Percentiles rank a stretch among this genome's conserved stretches.
These are phyloP conservation scores for Ashinkailepas kermadecensis DNA, from an alignment of 2,888 invertebrate genomes.

Conservation along the genomic window DNA sequence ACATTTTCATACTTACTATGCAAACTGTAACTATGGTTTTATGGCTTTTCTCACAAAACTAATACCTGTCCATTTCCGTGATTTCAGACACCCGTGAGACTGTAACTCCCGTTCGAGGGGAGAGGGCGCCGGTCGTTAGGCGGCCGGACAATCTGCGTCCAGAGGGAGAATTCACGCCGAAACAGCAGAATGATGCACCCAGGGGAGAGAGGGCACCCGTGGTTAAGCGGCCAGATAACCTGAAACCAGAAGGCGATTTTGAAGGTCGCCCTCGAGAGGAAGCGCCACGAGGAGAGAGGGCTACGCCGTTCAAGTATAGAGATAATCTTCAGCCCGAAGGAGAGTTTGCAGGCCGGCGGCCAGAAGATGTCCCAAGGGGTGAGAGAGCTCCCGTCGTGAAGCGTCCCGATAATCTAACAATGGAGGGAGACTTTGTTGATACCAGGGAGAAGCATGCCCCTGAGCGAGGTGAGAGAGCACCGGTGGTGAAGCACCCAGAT, in stretches of 20 bases:
- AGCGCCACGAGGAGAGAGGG: constrained; percentile 29
- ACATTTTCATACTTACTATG: no score
- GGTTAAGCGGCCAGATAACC: constrained; percentile 33
- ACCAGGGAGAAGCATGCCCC: neutral
- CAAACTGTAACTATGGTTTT: no score
- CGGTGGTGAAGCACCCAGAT: neutral
- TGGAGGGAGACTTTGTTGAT: constrained; percentile 2
- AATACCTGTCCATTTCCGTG: no score
- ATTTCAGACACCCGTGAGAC: no score
- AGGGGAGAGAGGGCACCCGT: constrained; percentile 33
- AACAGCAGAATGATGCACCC: constrained; percentile 32
- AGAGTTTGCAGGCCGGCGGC: constrained; percentile 38
- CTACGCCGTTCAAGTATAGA: constrained; percentile 31
- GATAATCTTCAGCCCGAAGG: constrained; percentile 33
- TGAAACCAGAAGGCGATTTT: constrained; percentile 33
- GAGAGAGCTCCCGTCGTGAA: neutral
- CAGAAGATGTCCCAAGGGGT: neutral
- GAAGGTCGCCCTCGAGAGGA: constrained; percentile 33
- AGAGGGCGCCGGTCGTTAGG: constrained; percentile 31
- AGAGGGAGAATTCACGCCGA: constrained; percentile 43
- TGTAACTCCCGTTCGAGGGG: constrained; percentile 24
- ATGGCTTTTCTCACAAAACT: no score
- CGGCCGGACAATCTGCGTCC: constrained; percentile 38
- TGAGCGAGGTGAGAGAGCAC: neutral
- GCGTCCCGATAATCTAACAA: neutral